Base-by-base conservation (phyloP, 2,888 invertebrate genomes). In the Tetragonisca angustula region DNA sequence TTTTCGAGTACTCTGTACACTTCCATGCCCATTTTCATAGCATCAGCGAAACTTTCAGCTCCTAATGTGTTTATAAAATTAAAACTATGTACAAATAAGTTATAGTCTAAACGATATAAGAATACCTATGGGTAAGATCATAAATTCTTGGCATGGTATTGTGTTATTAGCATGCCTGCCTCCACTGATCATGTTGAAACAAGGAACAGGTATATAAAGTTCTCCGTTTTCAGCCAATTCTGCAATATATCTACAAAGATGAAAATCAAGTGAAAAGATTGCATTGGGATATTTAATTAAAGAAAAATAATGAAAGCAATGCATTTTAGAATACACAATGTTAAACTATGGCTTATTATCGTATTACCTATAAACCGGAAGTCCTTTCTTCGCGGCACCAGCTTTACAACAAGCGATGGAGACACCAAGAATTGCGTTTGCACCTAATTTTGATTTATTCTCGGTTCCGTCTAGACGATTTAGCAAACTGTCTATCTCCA, bases 341-440 rank as follows among this genome's bases (percentile, higher is more conserved):
- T 49, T 67, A 24, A 24, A 9, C 43, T 49, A 24, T 24, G 0
- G 49, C 6, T 49, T 2, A 36, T 15, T 49, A 67, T 49, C 24
- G 24, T 9, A 3, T 67, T n/a, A 94, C 83, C 90, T 91, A 82
- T 94, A 94, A 36, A 94, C 86, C 13, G 94, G 94, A 70, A 94
- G 84, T 49, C 93, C 92, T 50, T 89, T 91, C 65, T 92, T 92
- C 0, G 92, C 91, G 0, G 94, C 94, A 17, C 93, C 93, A 13
- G 94, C 94, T 85, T 94, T 94, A 82, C 94, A 94, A 50, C 92
- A 93, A 9, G 92, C 93, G 36, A 93, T 86, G 2, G 94, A 94
- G 0, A 94, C 90, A 0, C 89, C 93, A 21, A 93, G 89, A 50
- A 93, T 93, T 1, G 94, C 91, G 43, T 93, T 94, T 0, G 89